Percentiles rank a stretch among this genome's conserved stretches.
Evolutionary conservation across 2,113 vertebrate genomes (phyloP).

Genomic region (Xenopus tropicalis): UCB_Xtro_10.0 CM004443.2:27254001-27254500

Average conservation of each 20-base stretch:
- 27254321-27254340: slow-evolving; percentile 31
- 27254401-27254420: slow-evolving; percentile 24
- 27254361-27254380: slow-evolving; percentile 28
- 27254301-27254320: slow-evolving; percentile 5
- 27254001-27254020: too few relatives aligned
- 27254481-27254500: slow-evolving; percentile 32
- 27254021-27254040: too few relatives aligned
- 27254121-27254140: too few relatives aligned
- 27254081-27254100: too few relatives aligned
- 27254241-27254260: slow-evolving; percentile 12
- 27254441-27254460: slow-evolving; percentile 11
- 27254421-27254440: slow-evolving; percentile 29
- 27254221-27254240: too few relatives aligned
- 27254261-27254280: not conserved
- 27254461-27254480: slow-evolving; percentile 5
- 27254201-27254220: too few relatives aligned
- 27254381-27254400: slow-evolving; percentile 24
- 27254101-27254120: too few relatives aligned
- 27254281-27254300: slow-evolving; percentile 9
- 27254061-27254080: too few relatives aligned
- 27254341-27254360: slow-evolving; percentile 19
- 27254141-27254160: too few relatives aligned
- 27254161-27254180: too few relatives aligned
- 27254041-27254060: too few relatives aligned
- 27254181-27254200: too few relatives aligned